These are phyloP conservation scores for Macrocentrus cingulum DNA, from an alignment of 1,140 invertebrate species.

Conservation along the genomic window DNA sequence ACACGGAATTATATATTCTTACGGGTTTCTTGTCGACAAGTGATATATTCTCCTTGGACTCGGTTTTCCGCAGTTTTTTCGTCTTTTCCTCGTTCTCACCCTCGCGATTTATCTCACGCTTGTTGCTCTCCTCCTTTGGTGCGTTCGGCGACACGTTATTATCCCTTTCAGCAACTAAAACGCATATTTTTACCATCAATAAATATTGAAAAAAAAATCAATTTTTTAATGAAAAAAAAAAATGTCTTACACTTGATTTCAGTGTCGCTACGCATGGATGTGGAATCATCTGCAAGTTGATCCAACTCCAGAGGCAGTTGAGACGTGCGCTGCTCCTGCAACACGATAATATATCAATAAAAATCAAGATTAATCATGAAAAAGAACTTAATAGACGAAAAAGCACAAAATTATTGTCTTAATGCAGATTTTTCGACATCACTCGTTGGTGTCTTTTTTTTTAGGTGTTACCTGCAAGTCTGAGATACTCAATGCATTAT, in stretches of 20 bases:
- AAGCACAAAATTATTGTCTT: not conserved
- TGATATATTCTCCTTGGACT: constrained; percentile 55
- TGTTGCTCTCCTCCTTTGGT: constrained; percentile 53
- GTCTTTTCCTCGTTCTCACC: constrained; percentile 57
- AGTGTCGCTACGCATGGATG: constrained; percentile 77
- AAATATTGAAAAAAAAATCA: not conserved
- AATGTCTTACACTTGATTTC: constrained; percentile 70
- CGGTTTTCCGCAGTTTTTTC: constrained; percentile 58
- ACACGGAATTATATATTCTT: constrained; percentile 25
- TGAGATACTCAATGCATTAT: no score
- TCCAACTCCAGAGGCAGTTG: constrained; percentile 84
- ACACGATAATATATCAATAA: no score
- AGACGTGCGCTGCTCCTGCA: constrained; percentile 81
- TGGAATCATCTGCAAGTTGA: constrained; percentile 76
- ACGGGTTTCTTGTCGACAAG: constrained; percentile 60
- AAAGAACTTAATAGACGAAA: no score
- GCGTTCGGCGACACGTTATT: constrained; percentile 42
- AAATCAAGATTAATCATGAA: no score
- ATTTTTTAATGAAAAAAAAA: not conserved
- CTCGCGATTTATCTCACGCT: constrained; percentile 56
- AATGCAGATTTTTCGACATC: not conserved
- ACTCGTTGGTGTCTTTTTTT: not conserved
- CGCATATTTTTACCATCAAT: not conserved
- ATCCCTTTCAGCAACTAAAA: constrained; percentile 52
- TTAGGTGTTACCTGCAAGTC: not conserved